These are phyloP conservation scores for Leptinotarsa defecta DNA, from an alignment of 1,140 invertebrate species.

Conservation along the genomic window DNA sequence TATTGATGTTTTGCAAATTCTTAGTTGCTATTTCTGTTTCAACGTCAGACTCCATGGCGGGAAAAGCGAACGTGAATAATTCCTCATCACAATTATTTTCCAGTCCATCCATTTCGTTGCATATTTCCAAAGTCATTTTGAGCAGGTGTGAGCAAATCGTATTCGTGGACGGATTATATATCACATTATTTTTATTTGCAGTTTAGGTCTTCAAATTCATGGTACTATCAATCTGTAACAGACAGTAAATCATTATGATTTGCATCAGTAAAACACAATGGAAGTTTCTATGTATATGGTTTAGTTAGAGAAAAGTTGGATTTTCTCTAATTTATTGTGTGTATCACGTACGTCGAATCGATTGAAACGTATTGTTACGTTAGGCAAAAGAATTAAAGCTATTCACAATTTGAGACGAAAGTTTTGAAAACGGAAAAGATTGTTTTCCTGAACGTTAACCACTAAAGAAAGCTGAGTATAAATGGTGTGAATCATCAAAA, in stretches of 20 bases:
- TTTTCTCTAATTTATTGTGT: too few relatives aligned
- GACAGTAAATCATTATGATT: neutral
- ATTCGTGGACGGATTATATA: conserved; percentile 25
- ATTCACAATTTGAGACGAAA: too few relatives aligned
- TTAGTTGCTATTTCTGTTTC: conserved; percentile 38
- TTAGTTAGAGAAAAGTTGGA: too few relatives aligned
- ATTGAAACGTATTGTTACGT: too few relatives aligned
- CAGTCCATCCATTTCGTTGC: conserved; percentile 35
- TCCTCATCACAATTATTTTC: conserved; percentile 35
- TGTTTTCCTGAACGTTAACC: too few relatives aligned
- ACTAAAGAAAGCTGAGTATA: too few relatives aligned
- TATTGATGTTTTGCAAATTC: conserved; percentile 35
- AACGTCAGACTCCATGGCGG: conserved; percentile 32
- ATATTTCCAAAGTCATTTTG: conserved; percentile 37
- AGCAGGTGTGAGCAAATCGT: conserved; percentile 36
- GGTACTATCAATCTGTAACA: conserved; percentile 15
- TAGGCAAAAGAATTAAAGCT: too few relatives aligned
- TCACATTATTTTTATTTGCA: conserved; percentile 34
- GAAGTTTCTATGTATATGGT: neutral
- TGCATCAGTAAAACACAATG: neutral
- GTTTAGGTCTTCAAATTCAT: neutral
- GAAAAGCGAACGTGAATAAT: conserved; percentile 30
- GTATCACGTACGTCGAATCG: too few relatives aligned
- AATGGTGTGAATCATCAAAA: too few relatives aligned
- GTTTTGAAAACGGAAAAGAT: too few relatives aligned